Conservation (phyloP, 2,797 vertebrate genomes). For the Danio aesculapii region DNA sequence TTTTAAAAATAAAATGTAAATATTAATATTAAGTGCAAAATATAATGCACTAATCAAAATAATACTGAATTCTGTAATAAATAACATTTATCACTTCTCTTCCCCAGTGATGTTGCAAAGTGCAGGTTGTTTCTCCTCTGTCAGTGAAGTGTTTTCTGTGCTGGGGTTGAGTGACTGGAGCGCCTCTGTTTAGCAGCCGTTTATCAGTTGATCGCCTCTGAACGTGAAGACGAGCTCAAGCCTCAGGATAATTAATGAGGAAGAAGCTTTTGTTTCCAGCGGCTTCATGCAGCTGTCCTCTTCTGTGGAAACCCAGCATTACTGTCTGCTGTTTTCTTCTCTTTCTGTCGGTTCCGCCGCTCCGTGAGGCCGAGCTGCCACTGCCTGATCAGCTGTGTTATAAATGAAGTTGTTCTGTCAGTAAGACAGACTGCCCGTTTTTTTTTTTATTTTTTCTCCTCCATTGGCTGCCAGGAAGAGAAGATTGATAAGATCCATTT, state of each 20-base stretch:
- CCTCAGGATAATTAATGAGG: conserved; percentile 53
- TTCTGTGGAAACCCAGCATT: conserved; percentile 5
- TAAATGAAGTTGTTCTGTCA: conserved; percentile 49
- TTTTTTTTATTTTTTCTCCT: conserved; percentile 7
- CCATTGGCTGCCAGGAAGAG: conserved; percentile 21
- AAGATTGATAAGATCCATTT: conserved; percentile 43
- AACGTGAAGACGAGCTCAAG: conserved; percentile 40
- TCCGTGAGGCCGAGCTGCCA: conserved; percentile 32
- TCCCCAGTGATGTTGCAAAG: conserved; percentile 5
- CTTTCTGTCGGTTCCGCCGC: conserved; percentile 26
- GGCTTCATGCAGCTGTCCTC: conserved; percentile 12
- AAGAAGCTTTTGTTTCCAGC: conserved; percentile 8
- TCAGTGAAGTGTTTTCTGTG: conserved; percentile 32
- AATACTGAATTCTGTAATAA: too few species aligned
- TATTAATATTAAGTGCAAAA: too few species aligned
- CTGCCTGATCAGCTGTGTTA: conserved; percentile 69
- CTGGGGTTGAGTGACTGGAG: conserved; percentile 44
- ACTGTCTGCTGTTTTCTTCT: conserved; percentile 32
- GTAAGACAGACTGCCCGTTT: conserved; percentile 25
- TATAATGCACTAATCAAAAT: too few species aligned
- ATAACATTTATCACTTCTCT: not conserved
- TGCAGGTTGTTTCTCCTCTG: conserved; percentile 15
- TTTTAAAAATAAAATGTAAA: too few species aligned
- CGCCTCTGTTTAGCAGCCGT: conserved; percentile 51
- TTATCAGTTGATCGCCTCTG: conserved; percentile 56